Evolutionary conservation across 2,797 vertebrate species (phyloP).

Genomic region (Sebastes umbrosus): DNA sequence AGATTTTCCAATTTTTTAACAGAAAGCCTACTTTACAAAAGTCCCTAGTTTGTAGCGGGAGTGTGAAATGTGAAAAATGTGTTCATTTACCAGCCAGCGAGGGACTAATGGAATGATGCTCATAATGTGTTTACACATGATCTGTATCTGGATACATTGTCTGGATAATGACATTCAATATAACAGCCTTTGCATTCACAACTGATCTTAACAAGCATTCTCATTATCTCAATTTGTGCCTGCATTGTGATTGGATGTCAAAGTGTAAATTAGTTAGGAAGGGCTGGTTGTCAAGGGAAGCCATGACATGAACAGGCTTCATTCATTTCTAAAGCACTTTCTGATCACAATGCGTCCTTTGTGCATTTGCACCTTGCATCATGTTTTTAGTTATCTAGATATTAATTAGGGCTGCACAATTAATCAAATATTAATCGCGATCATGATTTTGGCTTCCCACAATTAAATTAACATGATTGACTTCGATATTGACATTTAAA

Average conservation of each 20-base stretch:
- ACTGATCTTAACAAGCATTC: background rate
- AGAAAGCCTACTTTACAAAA: background rate
- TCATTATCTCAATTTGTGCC: background rate
- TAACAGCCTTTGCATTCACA: background rate
- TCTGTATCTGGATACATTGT: background rate
- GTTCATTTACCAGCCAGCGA: background rate
- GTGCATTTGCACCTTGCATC: background rate
- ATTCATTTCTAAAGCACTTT: background rate
- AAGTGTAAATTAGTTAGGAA: background rate
- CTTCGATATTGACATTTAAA: no score
- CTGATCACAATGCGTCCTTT: fast-evolving
- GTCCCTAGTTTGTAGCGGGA: background rate
- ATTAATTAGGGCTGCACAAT: no score
- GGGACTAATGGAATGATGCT: background rate
- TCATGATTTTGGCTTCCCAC: no score
- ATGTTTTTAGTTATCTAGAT: background rate
- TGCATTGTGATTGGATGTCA: background rate
- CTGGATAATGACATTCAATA: background rate
- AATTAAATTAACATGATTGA: no score
- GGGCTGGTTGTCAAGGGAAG: background rate
- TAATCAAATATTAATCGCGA: no score
- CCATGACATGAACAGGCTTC: background rate
- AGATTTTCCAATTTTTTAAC: background rate
- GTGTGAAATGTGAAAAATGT: background rate
- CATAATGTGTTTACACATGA: background rate